Percentiles rank a stretch among this genome's conserved stretches.
Evolutionary conservation across 2,113 vertebrate species (phyloP).

Genomic region (Ciconia stormi): DNA sequence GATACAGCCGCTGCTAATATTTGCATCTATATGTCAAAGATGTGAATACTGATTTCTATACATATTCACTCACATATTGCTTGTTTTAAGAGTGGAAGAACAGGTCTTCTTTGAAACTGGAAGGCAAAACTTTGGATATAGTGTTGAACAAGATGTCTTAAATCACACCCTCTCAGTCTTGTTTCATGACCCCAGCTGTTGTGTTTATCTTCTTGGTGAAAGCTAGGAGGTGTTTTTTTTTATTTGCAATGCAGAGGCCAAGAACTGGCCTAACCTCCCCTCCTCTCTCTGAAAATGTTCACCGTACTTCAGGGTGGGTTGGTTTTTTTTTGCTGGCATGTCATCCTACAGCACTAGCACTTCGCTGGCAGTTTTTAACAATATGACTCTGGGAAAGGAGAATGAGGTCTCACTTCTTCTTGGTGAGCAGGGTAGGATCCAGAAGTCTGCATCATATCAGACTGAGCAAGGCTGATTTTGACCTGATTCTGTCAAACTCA

Average conservation of each 20-base stretch:
- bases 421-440: neutral
- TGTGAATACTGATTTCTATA: neutral
- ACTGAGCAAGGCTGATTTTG: neutral
- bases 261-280: neutral
- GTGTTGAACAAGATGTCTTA: neutral
- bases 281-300: neutral
- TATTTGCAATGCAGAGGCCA: neutral
- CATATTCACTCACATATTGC: neutral
- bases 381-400: neutral
- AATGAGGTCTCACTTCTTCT: neutral
- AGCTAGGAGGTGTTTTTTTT: neutral
- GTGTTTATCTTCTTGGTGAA: neutral
- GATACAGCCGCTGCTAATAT: neutral
- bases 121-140: neutral
- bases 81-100: neutral
- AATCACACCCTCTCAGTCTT: neutral
- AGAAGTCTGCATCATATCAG: conserved; percentile 1
- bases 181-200: neutral
- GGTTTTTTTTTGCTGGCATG: neutral
- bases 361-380: neutral
- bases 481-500: conserved; percentile 37
- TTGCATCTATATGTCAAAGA: neutral
- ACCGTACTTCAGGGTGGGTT: fast-evolving
- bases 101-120: neutral
- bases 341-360: neutral